Evolutionary conservation across 2,797 vertebrate genomes (phyloP).

Genomic region (Enteromius viviparus): DNA sequence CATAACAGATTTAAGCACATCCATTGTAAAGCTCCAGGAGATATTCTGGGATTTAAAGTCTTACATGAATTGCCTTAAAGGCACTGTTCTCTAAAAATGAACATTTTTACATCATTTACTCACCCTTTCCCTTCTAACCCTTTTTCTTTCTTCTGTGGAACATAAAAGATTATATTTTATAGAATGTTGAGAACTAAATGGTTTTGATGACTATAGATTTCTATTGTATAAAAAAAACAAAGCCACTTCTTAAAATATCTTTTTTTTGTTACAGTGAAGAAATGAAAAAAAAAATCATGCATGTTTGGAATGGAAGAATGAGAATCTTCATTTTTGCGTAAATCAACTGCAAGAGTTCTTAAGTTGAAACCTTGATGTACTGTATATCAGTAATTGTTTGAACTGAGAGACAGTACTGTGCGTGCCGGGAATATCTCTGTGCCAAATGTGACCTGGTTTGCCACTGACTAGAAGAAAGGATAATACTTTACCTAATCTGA

Average conservation of each 20-base stretch:
- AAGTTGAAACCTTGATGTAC: neutral
- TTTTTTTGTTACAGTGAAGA: neutral
- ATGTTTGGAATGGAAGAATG: neutral
- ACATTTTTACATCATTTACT: neutral
- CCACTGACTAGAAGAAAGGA: slow-evolving; percentile 1
- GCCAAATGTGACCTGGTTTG: neutral
- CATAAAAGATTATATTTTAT: neutral
- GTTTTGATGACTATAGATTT: neutral
- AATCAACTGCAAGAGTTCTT: neutral
- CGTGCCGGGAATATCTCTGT: neutral
- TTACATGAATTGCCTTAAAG: neutral
- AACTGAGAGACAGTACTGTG: neutral
- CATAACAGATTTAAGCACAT: neutral
- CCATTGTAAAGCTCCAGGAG: neutral
- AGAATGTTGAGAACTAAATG: neutral
- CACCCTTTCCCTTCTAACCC: neutral
- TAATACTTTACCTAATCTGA: slow-evolving; percentile 10
- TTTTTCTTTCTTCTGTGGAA: neutral
- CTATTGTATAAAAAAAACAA: neutral
- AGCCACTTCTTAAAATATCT: neutral
- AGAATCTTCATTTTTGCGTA: neutral
- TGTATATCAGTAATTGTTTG: neutral
- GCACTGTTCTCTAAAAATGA: neutral
- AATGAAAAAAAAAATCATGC: neutral
- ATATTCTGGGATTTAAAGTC: neutral